A percentile compares a stretch with the other conserved stretches of the same genome.
These are phyloP conservation scores for Phyllostomus hastatus DNA, from an alignment of 2,113 vertebrate genomes.

Conservation along the genomic window DNA sequence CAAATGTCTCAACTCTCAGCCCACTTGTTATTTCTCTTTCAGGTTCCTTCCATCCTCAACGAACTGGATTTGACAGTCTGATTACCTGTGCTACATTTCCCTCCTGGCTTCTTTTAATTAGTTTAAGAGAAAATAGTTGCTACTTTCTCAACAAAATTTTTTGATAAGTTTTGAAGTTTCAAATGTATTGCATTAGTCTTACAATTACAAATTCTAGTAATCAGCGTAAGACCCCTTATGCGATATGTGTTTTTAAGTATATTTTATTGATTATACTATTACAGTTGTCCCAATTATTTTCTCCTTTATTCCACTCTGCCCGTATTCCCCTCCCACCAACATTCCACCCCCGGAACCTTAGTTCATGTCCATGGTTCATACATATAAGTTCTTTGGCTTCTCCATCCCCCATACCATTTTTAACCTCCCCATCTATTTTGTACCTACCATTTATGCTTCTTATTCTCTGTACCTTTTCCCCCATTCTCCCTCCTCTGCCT, in stretches of 20 bases:
- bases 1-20: background rate
- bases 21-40: constrained; percentile 1
- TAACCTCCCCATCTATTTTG: too few species aligned
- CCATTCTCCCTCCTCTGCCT: too few species aligned
- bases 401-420: too few species aligned
- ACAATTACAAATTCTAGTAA: constrained; percentile 60
- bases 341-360: too few species aligned
- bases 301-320: too few species aligned
- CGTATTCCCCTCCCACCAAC: too few species aligned
- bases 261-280: too few species aligned
- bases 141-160: constrained; percentile 40
- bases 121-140: constrained; percentile 47
- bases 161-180: constrained; percentile 50
- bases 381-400: too few species aligned
- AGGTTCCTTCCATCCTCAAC: background rate
- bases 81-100: background rate
- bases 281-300: too few species aligned
- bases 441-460: too few species aligned
- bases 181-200: background rate
- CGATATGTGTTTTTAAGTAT: background rate
- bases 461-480: too few species aligned
- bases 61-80: background rate
- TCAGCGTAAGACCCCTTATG: constrained; percentile 35
- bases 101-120: constrained; percentile 19
- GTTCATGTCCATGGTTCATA: too few species aligned